Evolutionary conservation across 2,113 vertebrate species (phyloP), one percentile per base, ranked within the genome.

Genomic region (Charadrius vociferus): DNA sequence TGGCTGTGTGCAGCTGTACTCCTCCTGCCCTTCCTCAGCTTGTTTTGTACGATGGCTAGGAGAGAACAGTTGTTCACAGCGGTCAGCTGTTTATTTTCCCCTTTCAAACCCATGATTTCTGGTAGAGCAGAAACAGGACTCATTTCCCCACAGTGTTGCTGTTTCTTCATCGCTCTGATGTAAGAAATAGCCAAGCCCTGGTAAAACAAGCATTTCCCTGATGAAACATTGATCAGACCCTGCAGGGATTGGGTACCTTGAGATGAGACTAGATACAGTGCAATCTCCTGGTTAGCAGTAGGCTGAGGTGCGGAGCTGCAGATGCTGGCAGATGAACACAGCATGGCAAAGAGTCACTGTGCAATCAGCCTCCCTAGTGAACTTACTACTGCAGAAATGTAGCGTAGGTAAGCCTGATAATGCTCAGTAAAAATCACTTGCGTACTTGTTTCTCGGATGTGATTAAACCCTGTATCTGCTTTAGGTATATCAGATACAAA

Each of bases 61-160:
- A 93, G 59, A 89, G 55, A 81, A 11, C 2, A 4, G 55, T 73
- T 91, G 65, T 63, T 91, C 77, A 53, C 34, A 66, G 82, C 3
- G 3, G 19, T 83, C 53, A 77, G 26, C 59, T 55, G 41, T 29
- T 62, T 56, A 5, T 66, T 36, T 36, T 53, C 26, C 8, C 6
- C 11, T n/a, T 29, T 23, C 29, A 83, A 94, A 43, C 3, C 8
- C 43, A 7, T 39, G 27, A 29, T 80, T 93, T 82, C 62, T 95
- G 36, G 17, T 61, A 29, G 32, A 85, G 19, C n/a, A 91, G 70
- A 68, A 75, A 36, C 21, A 59, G 27, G 34, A 86, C 14, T 79
- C 0, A 2, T 89, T 87, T 74, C 43, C 19, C 66, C 1, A 0
- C 19, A 41, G 34, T 7, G 10, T 22, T 0, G 1, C 49, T 58